These are phyloP conservation scores for Limanda limanda DNA, from an alignment of 2,113 vertebrate genomes.

Conservation along the genomic window DNA sequence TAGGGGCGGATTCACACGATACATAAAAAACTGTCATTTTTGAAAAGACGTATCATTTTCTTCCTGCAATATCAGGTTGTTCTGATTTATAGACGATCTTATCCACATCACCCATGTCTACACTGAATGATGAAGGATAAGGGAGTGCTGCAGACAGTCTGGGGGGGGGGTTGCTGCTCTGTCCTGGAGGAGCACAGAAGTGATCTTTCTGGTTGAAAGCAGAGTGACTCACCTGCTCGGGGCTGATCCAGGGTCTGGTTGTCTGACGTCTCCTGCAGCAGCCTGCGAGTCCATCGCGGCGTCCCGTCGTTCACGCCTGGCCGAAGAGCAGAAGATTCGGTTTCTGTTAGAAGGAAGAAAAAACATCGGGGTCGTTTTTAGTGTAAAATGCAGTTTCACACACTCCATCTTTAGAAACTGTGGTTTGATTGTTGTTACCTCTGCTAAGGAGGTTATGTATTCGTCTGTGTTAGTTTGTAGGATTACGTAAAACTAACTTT, in stretches of 20 bases:
- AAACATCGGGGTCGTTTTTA: no score
- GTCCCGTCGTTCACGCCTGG: conserved; percentile 41
- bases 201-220: conserved; percentile 7
- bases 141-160: conserved; percentile 5
- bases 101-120: neutral
- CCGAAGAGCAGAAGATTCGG: conserved; percentile 54
- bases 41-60: no score
- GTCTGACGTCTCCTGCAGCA: conserved; percentile 77
- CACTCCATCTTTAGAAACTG: no score
- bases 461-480: no score
- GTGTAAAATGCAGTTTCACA: no score
- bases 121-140: neutral
- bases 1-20: no score
- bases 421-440: no score
- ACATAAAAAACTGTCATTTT: neutral
- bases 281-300: conserved; percentile 74
- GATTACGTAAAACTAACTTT: no score
- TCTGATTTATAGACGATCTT: neutral
- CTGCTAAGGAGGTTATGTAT: no score
- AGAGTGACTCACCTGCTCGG: conserved; percentile 78
- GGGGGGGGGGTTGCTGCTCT: neutral
- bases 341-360: conserved; percentile 60
- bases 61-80: no score
- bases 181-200: conserved; percentile 4
- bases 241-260: conserved; percentile 79